phyloP scores from a whole-genome alignment of 2,113 vertebrate species.

The Sprattus sprattus region DNA sequence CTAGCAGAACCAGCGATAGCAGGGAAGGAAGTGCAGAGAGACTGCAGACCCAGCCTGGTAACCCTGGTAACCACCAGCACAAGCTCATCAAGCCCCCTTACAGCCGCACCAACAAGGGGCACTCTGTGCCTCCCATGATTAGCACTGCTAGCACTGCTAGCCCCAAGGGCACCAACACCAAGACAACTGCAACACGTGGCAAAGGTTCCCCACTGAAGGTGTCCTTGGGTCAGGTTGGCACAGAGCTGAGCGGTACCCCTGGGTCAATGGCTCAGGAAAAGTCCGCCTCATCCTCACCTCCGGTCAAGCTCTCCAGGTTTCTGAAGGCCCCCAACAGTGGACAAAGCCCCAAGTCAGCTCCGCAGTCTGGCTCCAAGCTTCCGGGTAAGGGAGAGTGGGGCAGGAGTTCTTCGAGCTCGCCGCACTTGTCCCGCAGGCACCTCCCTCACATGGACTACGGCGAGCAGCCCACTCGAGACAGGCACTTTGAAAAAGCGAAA shows the following conservation, averaged over 20 bases:
- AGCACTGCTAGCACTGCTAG: slow-evolving; percentile 48
- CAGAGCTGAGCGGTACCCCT: slow-evolving; percentile 51
- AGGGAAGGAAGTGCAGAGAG: slow-evolving; percentile 59
- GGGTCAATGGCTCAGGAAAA: slow-evolving; percentile 69
- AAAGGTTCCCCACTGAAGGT: slow-evolving; percentile 76
- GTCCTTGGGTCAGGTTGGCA: slow-evolving; percentile 49
- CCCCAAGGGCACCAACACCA: slow-evolving; percentile 68
- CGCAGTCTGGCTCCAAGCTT: slow-evolving; percentile 49
- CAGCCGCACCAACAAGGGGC: slow-evolving; percentile 60
- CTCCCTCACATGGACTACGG: slow-evolving; percentile 58
- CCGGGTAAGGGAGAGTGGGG: slow-evolving; percentile 55
- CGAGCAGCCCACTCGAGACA: slow-evolving; percentile 78
- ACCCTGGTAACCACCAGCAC: slow-evolving; percentile 56
- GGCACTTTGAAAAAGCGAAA: slow-evolving; percentile 65
- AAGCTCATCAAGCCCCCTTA: slow-evolving; percentile 70
- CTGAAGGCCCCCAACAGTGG: slow-evolving; percentile 67
- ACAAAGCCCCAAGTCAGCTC: slow-evolving; percentile 64
- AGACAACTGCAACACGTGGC: slow-evolving; percentile 73
- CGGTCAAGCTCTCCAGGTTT: slow-evolving; percentile 74
- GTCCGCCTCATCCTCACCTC: slow-evolving; percentile 64
- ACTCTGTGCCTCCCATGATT: slow-evolving; percentile 59
- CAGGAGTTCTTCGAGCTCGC: slow-evolving; percentile 63
- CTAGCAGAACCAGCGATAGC: slow-evolving; percentile 47
- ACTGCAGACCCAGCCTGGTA: slow-evolving; percentile 56
- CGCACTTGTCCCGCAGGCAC: slow-evolving; percentile 63